Evolutionary conservation across 64 coral and sea anemone genomes (phyloP).

Genomic region (Pocillopora damicornis): DNA sequence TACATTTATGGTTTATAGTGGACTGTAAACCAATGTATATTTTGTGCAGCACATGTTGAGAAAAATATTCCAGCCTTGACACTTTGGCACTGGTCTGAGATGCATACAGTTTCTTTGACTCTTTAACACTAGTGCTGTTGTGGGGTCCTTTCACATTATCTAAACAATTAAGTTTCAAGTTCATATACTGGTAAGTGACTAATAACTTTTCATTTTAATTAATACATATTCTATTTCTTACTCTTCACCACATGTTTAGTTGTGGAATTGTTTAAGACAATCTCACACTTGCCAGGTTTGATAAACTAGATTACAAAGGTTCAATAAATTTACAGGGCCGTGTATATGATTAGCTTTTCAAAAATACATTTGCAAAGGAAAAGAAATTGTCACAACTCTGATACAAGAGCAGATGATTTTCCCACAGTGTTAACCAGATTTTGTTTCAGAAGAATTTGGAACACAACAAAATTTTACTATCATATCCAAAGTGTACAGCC

Average conservation of each 20-base stretch:
- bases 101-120: too few species aligned
- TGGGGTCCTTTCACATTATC: not conserved
- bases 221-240: not conserved
- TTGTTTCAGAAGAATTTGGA: not conserved
- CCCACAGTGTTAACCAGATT: not conserved
- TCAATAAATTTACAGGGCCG: not conserved
- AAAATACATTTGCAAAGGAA: not conserved
- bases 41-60: slow-evolving; percentile 11
- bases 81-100: not conserved
- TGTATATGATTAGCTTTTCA: not conserved
- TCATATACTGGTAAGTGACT: not conserved
- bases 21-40: slow-evolving; percentile 2
- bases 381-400: not conserved
- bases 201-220: not conserved
- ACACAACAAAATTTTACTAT: slow-evolving; percentile 4
- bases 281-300: slow-evolving; percentile 6
- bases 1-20: slow-evolving; percentile 5
- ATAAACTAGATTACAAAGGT: not conserved
- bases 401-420: not conserved
- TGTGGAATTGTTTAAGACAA: not conserved
- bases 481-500: not conserved
- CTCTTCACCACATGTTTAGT: not conserved
- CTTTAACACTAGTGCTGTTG: too few species aligned
- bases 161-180: not conserved
- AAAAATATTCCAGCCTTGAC: slow-evolving; percentile 6